phyloP scores from a whole-genome alignment of 1,140 invertebrate genomes.

The Drosophila busckii region DNA sequence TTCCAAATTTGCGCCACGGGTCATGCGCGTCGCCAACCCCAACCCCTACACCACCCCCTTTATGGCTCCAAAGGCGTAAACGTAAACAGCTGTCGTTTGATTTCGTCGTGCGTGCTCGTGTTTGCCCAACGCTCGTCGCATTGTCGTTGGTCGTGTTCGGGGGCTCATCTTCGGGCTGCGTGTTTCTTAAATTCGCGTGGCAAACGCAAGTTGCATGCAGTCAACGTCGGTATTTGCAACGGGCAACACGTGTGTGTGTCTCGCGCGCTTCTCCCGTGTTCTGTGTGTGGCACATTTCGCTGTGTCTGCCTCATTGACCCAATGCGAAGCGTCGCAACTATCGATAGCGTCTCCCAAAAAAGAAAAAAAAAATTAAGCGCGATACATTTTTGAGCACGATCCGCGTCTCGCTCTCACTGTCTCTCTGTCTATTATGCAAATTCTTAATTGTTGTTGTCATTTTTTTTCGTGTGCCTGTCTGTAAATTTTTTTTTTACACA shows the following conservation, averaged over 20 bases:
- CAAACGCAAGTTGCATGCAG: constrained; percentile 58
- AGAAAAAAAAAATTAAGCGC: too few relatives aligned
- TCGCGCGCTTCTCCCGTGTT: not conserved
- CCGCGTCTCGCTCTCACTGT: too few relatives aligned
- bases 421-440: too few relatives aligned
- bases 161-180: constrained; percentile 20
- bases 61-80: constrained; percentile 5
- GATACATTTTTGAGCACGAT: too few relatives aligned
- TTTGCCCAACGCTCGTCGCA: not conserved
- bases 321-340: too few relatives aligned
- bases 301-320: not conserved
- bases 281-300: not conserved
- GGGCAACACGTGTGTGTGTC: constrained; percentile 38
- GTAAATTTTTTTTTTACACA: too few relatives aligned
- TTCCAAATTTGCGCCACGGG: constrained; percentile 5
- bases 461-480: too few relatives aligned
- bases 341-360: too few relatives aligned
- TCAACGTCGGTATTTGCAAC: constrained; percentile 67
- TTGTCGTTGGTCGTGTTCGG: constrained; percentile 1
- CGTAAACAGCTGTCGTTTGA: constrained; percentile 5
- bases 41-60: not conserved
- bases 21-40: constrained; percentile 11
- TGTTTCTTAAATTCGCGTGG: constrained; percentile 49
- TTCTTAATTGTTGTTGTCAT: too few relatives aligned
- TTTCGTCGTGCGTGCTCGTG: not conserved